Evolutionary conservation across 2,113 vertebrate species (phyloP), one percentile per base, ranked within the genome.

Genomic region (Neoarius graeffei): DNA sequence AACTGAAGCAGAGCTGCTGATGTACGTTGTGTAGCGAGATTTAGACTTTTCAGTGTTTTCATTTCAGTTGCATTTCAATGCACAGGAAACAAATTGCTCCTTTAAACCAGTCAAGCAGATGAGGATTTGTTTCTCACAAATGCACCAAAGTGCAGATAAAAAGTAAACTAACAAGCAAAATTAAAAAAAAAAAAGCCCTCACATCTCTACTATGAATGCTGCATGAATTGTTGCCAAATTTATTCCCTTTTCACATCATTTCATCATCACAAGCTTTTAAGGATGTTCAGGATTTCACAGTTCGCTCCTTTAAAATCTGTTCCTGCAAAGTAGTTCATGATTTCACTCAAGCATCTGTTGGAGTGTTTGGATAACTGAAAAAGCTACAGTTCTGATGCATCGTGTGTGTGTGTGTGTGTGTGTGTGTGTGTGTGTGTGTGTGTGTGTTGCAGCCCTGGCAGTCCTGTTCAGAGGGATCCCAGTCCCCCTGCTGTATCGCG

Each of bases 401-500:
- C n/a, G 13, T 67, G n/a, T 69, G 27, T 77, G 27, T 77, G 25
- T 80, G n/a, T n/a, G n/a, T n/a, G n/a, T n/a, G n/a, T n/a, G n/a
- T n/a, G n/a, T n/a, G n/a, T n/a, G n/a, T n/a, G n/a, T n/a, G 57
- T 20, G 54, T 90, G 50, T 59, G 5, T 83, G 59, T 69, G 64
- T 85, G 59, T 81, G 0, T 69, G 20, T 62, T 42, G 14, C 64
- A 98, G 97, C 93, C 97, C 97, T 57, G 93, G 95, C 87, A 94
- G 93, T n/a, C 94, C 93, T 10, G 95, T 94, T 10, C 94, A 94
- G 30, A 92, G 93, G 86, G 96, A 96, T 87, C 91, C 92, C 87
- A 96, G 95, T 88, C 94, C 96, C 27, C 96, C 95, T 83, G 92
- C 93, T 9, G 94, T 94, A 64, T 95, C 96, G 23, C 96, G 96